These are phyloP conservation scores for Stenolophus ochropezus DNA, from an alignment of 2,888 invertebrate genomes.

Conservation along the genomic window DNA sequence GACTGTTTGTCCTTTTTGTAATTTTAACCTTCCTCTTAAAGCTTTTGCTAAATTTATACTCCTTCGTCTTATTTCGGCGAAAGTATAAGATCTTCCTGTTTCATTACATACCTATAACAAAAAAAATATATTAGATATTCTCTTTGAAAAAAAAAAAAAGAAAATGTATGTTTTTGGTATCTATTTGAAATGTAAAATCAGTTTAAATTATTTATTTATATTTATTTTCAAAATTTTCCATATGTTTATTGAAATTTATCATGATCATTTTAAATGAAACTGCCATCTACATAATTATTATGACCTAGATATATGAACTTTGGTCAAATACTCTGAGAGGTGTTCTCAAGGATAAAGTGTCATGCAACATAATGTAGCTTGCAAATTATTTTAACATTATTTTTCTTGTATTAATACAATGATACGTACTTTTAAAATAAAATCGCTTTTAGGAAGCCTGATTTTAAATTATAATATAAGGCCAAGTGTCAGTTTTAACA, in stretches of 20 bases:
- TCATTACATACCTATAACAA: conserved; percentile 81
- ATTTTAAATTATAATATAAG: too few species aligned
- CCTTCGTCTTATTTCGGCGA: conserved; percentile 78
- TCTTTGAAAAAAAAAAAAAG: not conserved
- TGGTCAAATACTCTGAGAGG: not conserved
- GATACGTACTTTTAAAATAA: too few species aligned
- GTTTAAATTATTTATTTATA: too few species aligned
- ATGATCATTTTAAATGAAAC: too few species aligned
- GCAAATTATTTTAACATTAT: too few species aligned
- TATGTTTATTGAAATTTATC: too few species aligned
- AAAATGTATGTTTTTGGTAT: not conserved
- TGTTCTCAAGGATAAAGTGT: not conserved
- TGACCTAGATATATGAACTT: not conserved
- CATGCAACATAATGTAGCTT: too few species aligned
- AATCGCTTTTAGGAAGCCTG: too few species aligned
- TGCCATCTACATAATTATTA: not conserved
- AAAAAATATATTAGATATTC: not conserved
- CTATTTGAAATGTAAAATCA: too few species aligned
- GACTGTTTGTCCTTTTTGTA: conserved; percentile 80
- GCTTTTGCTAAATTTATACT: conserved; percentile 76
- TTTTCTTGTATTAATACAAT: too few species aligned
- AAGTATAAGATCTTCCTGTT: conserved; percentile 84
- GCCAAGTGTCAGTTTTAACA: too few species aligned
- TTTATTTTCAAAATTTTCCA: too few species aligned
- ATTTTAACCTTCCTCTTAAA: conserved; percentile 79